phyloP scores from a whole-genome alignment of 1,140 invertebrate species.

The Trichomalopsis sarcophagae region DNA sequence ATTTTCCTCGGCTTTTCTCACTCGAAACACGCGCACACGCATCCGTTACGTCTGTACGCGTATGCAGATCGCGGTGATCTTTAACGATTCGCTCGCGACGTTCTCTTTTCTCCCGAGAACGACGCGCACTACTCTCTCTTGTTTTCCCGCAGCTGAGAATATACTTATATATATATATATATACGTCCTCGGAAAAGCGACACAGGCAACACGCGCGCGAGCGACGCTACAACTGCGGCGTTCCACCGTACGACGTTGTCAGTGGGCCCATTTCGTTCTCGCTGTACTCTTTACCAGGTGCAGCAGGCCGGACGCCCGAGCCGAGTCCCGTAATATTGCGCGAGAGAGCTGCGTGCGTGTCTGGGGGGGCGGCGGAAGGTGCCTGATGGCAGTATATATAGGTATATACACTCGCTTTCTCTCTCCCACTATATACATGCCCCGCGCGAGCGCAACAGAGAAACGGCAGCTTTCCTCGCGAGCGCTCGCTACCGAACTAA shows the following conservation, averaged over 20 bases:
- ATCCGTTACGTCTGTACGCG: background rate
- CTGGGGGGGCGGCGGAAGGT: background rate
- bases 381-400: no score
- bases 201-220: background rate
- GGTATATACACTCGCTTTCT: constrained; percentile 3
- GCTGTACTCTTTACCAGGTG: background rate
- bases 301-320: background rate
- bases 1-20: background rate
- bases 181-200: background rate
- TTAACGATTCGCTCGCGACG: no score
- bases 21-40: background rate
- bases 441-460: background rate
- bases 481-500: constrained; percentile 40
- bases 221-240: background rate
- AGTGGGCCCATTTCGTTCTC: background rate
- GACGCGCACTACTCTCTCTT: background rate
- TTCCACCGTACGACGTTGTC: constrained; percentile 8
- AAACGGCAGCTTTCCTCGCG: background rate
- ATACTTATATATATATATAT: no score
- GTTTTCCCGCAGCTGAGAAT: background rate
- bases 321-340: background rate
- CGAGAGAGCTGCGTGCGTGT: constrained; percentile 1
- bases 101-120: background rate
- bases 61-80: background rate
- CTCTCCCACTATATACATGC: background rate